Base-by-base conservation (phyloP, 1,140 invertebrate genomes). In the Lepidurus apus region DNA sequence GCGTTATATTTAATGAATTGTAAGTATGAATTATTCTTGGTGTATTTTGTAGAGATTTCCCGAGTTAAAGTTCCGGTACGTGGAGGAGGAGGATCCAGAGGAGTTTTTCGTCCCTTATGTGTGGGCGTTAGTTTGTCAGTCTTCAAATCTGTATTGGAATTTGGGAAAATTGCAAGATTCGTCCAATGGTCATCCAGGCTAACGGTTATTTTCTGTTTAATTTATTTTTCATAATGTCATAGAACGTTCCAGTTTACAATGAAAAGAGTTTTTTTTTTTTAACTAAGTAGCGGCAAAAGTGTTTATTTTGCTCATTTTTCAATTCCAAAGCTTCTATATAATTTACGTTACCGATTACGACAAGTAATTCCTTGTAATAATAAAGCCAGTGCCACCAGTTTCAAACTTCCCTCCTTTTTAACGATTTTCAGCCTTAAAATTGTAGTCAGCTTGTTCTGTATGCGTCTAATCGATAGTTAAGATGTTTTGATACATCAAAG, bases 71-170 rank as follows among this genome's bases (percentile, higher is more conserved):
- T 99, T 99, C 86, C 95, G 97, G 81, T 99, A 99, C 84, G 97
- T 99, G 0, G 98, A 99, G 87, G 98, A 99, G 86, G 97, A 98
- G 80, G 92, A 95, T 79, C 98, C 97, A 0, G 97, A 99, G 85
- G 97, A 99, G 83, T 99, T 99, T 87, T 99, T 99, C 86, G 96
- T 98, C 82, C 98, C 98, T 9, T 99, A 99, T 85, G 93, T 99
- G 47, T 99, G 98, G 98, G 92, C 93, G 11, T 87, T 99, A 74
- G 92, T 97, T 42, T 93, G 89, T 82, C 89, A 91, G 81, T 91
- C 91, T 81, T 94, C 93, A 1, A 89, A 91, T 65, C 87, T 97
- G 24, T 91, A 94, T 85, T 97, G 94, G 91, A 92, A 84, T 81
- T 81, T 86, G 11, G 80, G 82, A 13, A 85, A 86, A 74, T 82